Conservation (phyloP, 2,113 vertebrate species). For the Mirza zaza region DNA sequence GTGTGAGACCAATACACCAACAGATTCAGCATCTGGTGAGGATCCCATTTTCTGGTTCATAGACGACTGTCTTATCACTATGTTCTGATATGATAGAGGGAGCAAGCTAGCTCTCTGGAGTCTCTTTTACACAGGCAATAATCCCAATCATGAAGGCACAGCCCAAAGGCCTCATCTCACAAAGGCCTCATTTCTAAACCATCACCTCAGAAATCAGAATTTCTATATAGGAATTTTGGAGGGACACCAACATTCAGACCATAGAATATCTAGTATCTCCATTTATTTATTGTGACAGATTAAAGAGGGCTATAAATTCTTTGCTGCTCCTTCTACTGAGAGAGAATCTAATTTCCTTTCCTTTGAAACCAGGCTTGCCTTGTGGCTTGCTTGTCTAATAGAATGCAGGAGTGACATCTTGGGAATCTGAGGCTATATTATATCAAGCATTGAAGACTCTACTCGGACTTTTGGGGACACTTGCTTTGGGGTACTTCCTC, state of each 20-base stretch:
- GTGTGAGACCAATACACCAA: neutral
- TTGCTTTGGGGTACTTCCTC: neutral
- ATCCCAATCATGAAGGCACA: neutral
- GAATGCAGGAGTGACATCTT: neutral
- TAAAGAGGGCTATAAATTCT: neutral
- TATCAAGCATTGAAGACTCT: neutral
- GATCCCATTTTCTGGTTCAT: too few species aligned
- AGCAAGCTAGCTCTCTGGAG: neutral
- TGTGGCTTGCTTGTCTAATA: neutral
- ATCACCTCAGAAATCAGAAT: too few species aligned
- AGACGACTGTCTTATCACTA: neutral
- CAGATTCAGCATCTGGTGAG: neutral
- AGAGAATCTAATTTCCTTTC: neutral
- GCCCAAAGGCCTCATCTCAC: neutral
- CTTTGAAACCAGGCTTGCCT: neutral
- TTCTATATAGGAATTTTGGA: neutral
- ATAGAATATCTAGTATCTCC: neutral
- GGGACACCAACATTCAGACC: neutral
- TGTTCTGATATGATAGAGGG: neutral
- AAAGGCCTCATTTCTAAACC: neutral
- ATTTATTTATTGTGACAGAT: neutral
- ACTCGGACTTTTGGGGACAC: neutral
- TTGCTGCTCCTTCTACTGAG: neutral
- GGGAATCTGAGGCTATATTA: neutral
- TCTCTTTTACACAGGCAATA: neutral